Conservation (phyloP, 2,797 vertebrate genomes). For the Myotis myotis region DNA sequence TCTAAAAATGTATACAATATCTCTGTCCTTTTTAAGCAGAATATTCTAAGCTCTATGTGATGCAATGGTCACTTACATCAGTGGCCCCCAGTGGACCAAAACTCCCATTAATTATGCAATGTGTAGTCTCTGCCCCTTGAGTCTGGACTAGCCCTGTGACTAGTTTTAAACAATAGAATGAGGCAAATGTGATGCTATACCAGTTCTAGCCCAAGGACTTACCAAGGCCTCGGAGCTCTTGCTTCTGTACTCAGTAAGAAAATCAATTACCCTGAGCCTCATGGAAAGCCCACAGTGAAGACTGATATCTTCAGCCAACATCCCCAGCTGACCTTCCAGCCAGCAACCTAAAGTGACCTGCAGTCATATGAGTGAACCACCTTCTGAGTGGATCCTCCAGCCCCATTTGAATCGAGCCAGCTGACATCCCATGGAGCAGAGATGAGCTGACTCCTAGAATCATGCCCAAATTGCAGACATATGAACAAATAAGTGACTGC, state of each 20-base stretch:
- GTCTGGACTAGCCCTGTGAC: not conserved
- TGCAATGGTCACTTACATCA: not conserved
- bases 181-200: not conserved
- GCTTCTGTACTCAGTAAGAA: not conserved
- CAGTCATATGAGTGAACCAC: not conserved
- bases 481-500: not conserved
- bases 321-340: not conserved
- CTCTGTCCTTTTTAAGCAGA: not conserved
- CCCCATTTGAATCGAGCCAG: not conserved
- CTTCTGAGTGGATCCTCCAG: not conserved
- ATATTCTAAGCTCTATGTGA: not conserved
- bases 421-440: not conserved
- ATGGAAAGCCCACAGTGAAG: not conserved
- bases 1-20: not conserved
- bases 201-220: not conserved
- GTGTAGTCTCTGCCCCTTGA: not conserved
- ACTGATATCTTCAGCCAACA: not conserved
- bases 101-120: not conserved
- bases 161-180: not conserved
- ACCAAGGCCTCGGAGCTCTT: not conserved
- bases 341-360: not conserved
- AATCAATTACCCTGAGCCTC: not conserved
- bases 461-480: not conserved
- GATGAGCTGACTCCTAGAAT: not conserved
- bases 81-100: not conserved